A percentile compares a stretch with the other conserved stretches of the same genome.
phyloP scores from a whole-genome alignment of 2,888 invertebrate genomes.

The Caenorhabditis japonica region DNA sequence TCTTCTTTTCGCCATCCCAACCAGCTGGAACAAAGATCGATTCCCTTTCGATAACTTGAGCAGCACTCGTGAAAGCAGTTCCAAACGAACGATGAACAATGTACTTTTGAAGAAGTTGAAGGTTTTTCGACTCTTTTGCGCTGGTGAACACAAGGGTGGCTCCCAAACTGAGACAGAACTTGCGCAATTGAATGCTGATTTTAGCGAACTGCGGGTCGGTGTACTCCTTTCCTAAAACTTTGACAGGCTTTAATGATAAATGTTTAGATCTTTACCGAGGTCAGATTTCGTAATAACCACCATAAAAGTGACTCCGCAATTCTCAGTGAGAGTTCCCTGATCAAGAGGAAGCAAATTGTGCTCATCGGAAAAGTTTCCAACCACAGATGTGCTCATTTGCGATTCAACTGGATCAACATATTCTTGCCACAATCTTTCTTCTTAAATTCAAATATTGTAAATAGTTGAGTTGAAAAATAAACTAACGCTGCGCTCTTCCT shows the following conservation, averaged over 20 bases:
- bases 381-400: constrained; percentile 63
- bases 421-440: constrained; percentile 75
- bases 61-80: constrained; percentile 70
- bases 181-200: constrained; percentile 71
- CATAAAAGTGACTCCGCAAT: constrained; percentile 69
- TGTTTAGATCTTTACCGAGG: constrained; percentile 36
- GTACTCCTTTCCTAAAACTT: constrained; percentile 53
- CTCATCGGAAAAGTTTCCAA: constrained; percentile 55
- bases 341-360: constrained; percentile 68
- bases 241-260: background rate
- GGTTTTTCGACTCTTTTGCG: constrained; percentile 57
- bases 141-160: constrained; percentile 71
- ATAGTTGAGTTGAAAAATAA: background rate
- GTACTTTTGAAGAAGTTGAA: constrained; percentile 72
- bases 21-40: constrained; percentile 75
- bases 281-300: constrained; percentile 75
- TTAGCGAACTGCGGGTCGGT: constrained; percentile 65
- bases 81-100: constrained; percentile 73
- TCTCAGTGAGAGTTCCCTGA: constrained; percentile 70
- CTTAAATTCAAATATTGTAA: constrained; percentile 51
- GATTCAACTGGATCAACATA: constrained; percentile 74
- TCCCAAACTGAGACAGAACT: constrained; percentile 71
- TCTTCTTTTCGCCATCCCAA: constrained; percentile 75
- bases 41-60: constrained; percentile 74
- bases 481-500: constrained; percentile 44